Evolutionary conservation across 2,797 vertebrate genomes (phyloP), one percentile per base, ranked within the genome.

Genomic region (Varecia variegata): DNA sequence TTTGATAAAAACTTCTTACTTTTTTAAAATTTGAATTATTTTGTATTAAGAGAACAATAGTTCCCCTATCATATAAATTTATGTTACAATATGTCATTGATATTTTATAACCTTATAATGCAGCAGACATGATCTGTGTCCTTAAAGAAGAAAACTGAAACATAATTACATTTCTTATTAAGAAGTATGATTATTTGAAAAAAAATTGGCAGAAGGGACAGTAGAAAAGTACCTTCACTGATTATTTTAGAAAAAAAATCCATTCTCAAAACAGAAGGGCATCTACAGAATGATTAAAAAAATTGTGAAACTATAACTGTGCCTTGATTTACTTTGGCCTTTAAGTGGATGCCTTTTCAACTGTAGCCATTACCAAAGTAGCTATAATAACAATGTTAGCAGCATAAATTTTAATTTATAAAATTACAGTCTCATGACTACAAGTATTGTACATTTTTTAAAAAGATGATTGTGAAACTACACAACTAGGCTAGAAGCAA

Each of bases 371-470:
- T 65, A 40, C 6, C 35, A 84, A 84, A 2, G 18, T 23, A 74
- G 56, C 68, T 58, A 40, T 1, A 67, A 56, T 88, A 94, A 73
- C 5, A 65, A 45, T 68, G 60, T 87, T 40, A 87, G n/a, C 13
- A 86, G 14, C 10, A 68, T 80, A 65, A 43, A 88, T 91, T 93
- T 92, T 93, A 62, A 86, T 88, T 88, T 83, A 56, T 96, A 88
- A 96, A 94, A 88, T 32, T 74, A 1, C 50, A 76, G 17, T 76
- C 12, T 3, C 35, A 43, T 54, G 35, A 87, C 47, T 50, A 65
- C 92, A 58, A 70, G 17, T 65, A 50, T 47, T 90, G 20, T 77
- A 65, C 50, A 56, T n/a, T 70, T 85, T 47, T 74, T 54, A 81
- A 89, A 62, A 52, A 79, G 79, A 67, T 82, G 82, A 86, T 71